Conservation (phyloP, 2,888 invertebrate genomes). For the Machimus atricapillus region DNA sequence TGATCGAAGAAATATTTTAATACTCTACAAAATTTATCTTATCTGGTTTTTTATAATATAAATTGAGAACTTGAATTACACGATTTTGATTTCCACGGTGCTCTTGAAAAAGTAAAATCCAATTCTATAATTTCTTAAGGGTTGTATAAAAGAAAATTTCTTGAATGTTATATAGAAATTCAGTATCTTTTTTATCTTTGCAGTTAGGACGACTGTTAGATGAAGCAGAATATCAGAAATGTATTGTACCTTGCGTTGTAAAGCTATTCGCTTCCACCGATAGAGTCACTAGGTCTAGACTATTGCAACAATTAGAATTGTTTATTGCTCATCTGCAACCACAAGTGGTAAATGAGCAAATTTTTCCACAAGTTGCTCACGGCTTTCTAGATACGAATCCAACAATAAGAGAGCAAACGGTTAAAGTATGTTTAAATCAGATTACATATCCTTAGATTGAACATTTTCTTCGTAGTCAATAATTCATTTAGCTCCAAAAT, state of each 20-base stretch:
- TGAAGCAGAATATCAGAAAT: conserved; percentile 91
- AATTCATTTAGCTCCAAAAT: conserved; percentile 91
- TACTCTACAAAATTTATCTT: too few species aligned
- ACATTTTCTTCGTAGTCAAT: conserved; percentile 71
- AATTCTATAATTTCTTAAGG: too few species aligned
- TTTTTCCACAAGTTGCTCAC: conserved; percentile 91
- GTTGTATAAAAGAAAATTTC: neutral
- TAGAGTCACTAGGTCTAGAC: conserved; percentile 90
- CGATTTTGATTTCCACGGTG: too few species aligned
- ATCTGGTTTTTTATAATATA: too few species aligned
- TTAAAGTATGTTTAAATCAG: conserved; percentile 71
- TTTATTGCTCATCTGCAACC: conserved; percentile 84
- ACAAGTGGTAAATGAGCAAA: conserved; percentile 90
- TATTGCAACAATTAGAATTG: conserved; percentile 91
- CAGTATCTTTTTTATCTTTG: conserved; percentile 53
- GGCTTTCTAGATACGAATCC: conserved; percentile 98
- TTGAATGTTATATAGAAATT: neutral
- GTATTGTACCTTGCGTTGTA: conserved; percentile 96
- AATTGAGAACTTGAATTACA: too few species aligned
- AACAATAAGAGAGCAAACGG: conserved; percentile 95
- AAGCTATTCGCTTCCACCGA: conserved; percentile 96
- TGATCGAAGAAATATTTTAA: too few species aligned
- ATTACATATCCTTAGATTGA: conserved; percentile 12
- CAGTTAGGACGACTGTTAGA: conserved; percentile 90
- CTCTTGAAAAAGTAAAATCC: too few species aligned